These are phyloP conservation scores for Sorex araneus DNA, from an alignment of 2,113 vertebrate species.

Conservation along the genomic window DNA sequence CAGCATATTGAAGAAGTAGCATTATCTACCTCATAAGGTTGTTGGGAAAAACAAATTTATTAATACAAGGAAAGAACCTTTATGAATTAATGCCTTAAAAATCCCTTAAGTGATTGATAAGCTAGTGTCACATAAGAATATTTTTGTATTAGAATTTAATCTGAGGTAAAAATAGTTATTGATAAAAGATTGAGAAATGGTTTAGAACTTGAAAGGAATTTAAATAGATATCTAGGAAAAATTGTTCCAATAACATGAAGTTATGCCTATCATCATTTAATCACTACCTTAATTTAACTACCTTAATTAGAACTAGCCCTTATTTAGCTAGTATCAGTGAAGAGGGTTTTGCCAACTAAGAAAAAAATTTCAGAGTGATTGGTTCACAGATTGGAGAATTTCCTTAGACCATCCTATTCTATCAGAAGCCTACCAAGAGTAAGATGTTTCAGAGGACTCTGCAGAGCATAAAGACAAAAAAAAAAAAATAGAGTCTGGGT, in stretches of 20 bases:
- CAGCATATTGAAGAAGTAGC: slow-evolving; percentile 22
- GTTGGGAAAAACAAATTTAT: slow-evolving; percentile 41
- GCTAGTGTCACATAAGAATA: neutral
- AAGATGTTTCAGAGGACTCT: neutral
- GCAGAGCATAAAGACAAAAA: neutral
- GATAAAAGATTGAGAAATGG: slow-evolving; percentile 28
- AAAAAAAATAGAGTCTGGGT: neutral
- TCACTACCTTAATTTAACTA: slow-evolving; percentile 53
- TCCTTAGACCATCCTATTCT: neutral
- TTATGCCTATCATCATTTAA: slow-evolving; percentile 50
- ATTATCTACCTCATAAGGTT: neutral
- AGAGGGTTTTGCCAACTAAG: slow-evolving; percentile 26
- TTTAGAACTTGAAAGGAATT: slow-evolving; percentile 33
- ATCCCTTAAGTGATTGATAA: slow-evolving; percentile 1
- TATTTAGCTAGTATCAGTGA: slow-evolving; percentile 28
- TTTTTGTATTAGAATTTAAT: slow-evolving; percentile 56
- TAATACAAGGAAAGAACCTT: slow-evolving; percentile 37
- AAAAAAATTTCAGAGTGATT: slow-evolving; percentile 33
- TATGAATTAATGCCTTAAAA: neutral
- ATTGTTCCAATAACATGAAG: slow-evolving; percentile 16
- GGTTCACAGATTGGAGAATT: neutral
- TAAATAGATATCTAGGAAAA: neutral
- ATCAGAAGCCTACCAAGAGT: neutral
- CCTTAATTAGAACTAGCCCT: slow-evolving; percentile 42
- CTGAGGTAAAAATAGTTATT: slow-evolving; percentile 46